Evolutionary conservation across 2,888 invertebrate species (phyloP), one percentile per base, ranked within the genome.

Genomic region (Nymphalis c-album): DNA sequence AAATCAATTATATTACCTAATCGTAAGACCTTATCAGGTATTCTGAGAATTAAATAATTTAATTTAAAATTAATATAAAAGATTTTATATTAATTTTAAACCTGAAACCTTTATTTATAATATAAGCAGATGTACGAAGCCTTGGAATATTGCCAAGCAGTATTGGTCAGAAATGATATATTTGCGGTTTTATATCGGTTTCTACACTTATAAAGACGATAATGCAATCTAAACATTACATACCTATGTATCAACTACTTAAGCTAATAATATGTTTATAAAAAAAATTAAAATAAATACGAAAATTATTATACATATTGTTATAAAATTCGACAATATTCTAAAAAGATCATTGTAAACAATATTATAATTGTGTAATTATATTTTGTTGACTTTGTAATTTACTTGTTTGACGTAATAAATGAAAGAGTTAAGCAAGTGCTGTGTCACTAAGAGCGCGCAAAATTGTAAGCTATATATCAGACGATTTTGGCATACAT

Each of bases 61-160:
- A 3, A 26, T 18, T 16, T 13, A 20, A 59, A 31, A 22, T 22
- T 10, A 22, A 47, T 31, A 17, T 8, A 35, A 18, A 61, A 61
- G 35, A 31, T 31, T 22, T 5, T n/a, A n/a, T n/a, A n/a, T n/a
- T n/a, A n/a, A n/a, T n/a, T n/a, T n/a, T n/a, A n/a, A n/a, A n/a
- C n/a, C n/a, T n/a, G n/a, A n/a, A 17, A 8, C 18, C 40, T 55
- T 66, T 66, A 66, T 60, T 66, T 61, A 61, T 66, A 57, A 57
- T 45, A n/a, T 45, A 57, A 57, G 40, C 66, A 62, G 66, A 63
- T 63, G 47, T 46, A 13, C 40, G 18, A 31, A 60, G 55, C 69
- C 63, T 66, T 69, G 69, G 63, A 63, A 45, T 48, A 20, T 35
- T 31, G 66, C 69, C 69, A 69, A 66, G 59, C 35, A 45, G 51